Evolutionary conservation across 2,797 vertebrate genomes (phyloP).

Genomic region (Pseudopleuronectes americanus): DNA sequence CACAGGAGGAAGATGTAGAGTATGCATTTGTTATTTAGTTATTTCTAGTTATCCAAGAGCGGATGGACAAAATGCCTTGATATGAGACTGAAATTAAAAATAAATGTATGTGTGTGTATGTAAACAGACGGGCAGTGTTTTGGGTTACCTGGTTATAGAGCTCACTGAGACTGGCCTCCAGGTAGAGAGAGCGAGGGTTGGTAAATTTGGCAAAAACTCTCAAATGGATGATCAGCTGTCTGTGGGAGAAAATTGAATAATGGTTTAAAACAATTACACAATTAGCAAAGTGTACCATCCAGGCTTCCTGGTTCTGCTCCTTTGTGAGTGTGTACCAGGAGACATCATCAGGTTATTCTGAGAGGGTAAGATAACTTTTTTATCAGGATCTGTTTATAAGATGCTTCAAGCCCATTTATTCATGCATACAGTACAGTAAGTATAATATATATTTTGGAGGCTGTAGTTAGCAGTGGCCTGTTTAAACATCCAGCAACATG

Average conservation of each 20-base stretch:
- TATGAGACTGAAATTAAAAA: too few species aligned
- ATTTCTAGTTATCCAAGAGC: too few species aligned
- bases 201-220: slow-evolving; percentile 95
- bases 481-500: background rate
- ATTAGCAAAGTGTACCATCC: too few species aligned
- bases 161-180: slow-evolving; percentile 89
- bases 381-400: background rate
- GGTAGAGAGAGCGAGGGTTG: slow-evolving; percentile 92
- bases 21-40: background rate
- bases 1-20: too few species aligned
- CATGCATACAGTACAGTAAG: too few species aligned
- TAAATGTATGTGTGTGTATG: background rate
- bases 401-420: too few species aligned
- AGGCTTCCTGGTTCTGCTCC: background rate
- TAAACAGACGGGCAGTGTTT: background rate
- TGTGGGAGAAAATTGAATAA: slow-evolving; percentile 51
- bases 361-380: too few species aligned
- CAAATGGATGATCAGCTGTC: slow-evolving; percentile 92
- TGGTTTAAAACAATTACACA: background rate
- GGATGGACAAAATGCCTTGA: too few species aligned
- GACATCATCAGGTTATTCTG: too few species aligned
- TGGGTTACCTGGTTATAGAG: slow-evolving; percentile 91
- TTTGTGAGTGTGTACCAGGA: too few species aligned
- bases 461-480: too few species aligned
- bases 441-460: too few species aligned